These are phyloP conservation scores for Aplysina aerophoba DNA, from an alignment of 37 sponge, comb jelly and placozoan genomes.

Conservation along the genomic window DNA sequence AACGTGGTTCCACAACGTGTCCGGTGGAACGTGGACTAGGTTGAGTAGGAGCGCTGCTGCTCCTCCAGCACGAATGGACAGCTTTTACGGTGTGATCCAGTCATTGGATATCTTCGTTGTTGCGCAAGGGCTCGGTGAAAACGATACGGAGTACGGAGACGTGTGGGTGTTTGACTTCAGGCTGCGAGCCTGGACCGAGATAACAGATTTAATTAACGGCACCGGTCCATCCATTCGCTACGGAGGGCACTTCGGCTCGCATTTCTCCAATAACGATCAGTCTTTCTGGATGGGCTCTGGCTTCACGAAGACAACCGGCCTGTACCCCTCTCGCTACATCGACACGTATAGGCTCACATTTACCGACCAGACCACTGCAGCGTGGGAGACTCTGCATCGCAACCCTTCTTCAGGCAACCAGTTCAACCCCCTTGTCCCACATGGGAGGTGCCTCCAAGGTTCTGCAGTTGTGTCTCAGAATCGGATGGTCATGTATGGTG, in stretches of 20 bases:
- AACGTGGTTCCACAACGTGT: slow-evolving; percentile 31
- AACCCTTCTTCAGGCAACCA: slow-evolving; percentile 45
- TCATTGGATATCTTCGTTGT: slow-evolving; percentile 54
- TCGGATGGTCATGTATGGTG: slow-evolving; percentile 51
- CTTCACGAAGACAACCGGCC: slow-evolving; percentile 34
- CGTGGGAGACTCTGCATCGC: slow-evolving; percentile 6
- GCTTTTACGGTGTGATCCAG: slow-evolving; percentile 41
- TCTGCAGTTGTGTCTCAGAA: slow-evolving; percentile 35
- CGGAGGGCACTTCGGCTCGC: slow-evolving; percentile 56
- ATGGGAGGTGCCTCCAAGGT: slow-evolving; percentile 55
- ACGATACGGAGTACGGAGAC: slow-evolving; percentile 34
- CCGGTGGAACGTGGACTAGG: slow-evolving; percentile 17
- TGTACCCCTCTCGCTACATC: slow-evolving; percentile 39
- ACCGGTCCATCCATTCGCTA: slow-evolving; percentile 37
- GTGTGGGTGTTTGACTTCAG: slow-evolving; percentile 46
- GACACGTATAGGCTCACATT: slow-evolving; percentile 56
- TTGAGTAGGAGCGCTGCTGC: not conserved
- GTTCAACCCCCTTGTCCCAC: slow-evolving; percentile 53
- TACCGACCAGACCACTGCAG: slow-evolving; percentile 24
- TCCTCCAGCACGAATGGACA: not conserved
- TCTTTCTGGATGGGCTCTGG: slow-evolving; percentile 53
- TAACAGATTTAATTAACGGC: slow-evolving; percentile 14
- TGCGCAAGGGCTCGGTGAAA: slow-evolving; percentile 5
- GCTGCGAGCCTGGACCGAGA: slow-evolving; percentile 9
- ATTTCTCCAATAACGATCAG: not conserved